Evolutionary conservation across 1,140 invertebrate genomes (phyloP).

Genomic region (Philopotamus ludificatus): DNA sequence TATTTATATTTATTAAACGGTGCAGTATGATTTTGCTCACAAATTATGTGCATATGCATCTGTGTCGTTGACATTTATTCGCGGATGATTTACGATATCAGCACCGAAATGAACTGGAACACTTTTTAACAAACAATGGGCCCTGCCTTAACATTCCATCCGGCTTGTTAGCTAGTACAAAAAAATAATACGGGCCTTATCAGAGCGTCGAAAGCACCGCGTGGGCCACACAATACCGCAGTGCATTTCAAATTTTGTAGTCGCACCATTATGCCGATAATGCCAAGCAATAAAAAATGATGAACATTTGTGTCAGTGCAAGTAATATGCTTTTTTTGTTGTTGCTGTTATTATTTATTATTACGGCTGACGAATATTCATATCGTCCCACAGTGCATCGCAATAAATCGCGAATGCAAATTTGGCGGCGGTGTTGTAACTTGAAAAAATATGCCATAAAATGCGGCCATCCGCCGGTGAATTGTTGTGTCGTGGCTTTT

Average conservation of each 20-base stretch:
- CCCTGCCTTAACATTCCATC: slow-evolving; percentile 6
- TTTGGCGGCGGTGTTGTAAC: too few species aligned
- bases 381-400: background rate
- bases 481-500: too few species aligned
- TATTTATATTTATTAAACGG: too few species aligned
- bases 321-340: too few species aligned
- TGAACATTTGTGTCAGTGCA: background rate
- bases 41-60: too few species aligned
- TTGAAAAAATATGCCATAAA: too few species aligned
- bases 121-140: slow-evolving; percentile 15
- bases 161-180: slow-evolving; percentile 26
- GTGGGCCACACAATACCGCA: slow-evolving; percentile 16
- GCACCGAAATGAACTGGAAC: background rate
- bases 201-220: slow-evolving; percentile 24
- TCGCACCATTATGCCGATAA: background rate
- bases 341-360: too few species aligned
- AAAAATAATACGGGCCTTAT: slow-evolving; percentile 19
- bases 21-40: too few species aligned
- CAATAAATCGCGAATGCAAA: too few species aligned
- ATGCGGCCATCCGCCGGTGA: too few species aligned
- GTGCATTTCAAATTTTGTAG: background rate
- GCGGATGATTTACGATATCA: background rate
- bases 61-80: background rate
- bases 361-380: background rate
- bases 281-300: background rate